A percentile compares a stretch with the other conserved stretches of the same genome.
Evolutionary conservation across 2,888 invertebrate genomes (phyloP).

Genomic region (Stenurella melanura): DNA sequence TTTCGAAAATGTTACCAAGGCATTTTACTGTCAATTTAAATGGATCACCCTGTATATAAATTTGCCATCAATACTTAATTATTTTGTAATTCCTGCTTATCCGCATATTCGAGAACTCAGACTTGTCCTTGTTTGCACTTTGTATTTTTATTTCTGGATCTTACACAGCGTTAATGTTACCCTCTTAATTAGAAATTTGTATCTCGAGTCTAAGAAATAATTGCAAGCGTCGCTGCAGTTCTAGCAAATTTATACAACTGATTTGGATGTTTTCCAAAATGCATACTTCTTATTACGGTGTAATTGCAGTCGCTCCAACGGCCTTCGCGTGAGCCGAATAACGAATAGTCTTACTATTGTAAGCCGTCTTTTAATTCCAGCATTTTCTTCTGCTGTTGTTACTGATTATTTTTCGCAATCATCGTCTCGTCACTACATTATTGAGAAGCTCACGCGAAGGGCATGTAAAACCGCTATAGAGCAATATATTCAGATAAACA

Average conservation of each 20-base stretch:
- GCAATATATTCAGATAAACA: slow-evolving; percentile 19
- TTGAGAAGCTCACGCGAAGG: slow-evolving; percentile 35
- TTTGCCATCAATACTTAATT: too few relatives aligned
- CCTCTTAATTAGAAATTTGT: background rate
- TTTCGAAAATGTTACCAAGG: too few relatives aligned
- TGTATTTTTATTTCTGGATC: background rate
- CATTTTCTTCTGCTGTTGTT: slow-evolving; percentile 27
- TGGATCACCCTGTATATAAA: too few relatives aligned
- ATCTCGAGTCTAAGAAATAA: background rate
- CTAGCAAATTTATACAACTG: slow-evolving; percentile 50
- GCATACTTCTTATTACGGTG: slow-evolving; percentile 51
- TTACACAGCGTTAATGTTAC: background rate
- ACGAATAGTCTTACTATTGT: slow-evolving; percentile 48
- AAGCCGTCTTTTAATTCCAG: slow-evolving; percentile 47
- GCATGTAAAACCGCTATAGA: slow-evolving; percentile 29
- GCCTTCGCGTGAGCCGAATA: slow-evolving; percentile 57
- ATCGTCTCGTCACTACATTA: slow-evolving; percentile 21
- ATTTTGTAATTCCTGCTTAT: too few relatives aligned
- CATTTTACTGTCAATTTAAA: too few relatives aligned
- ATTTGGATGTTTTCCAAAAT: slow-evolving; percentile 58
- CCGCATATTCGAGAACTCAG: background rate
- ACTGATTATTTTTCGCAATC: slow-evolving; percentile 13
- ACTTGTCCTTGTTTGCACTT: background rate
- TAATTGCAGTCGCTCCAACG: slow-evolving; percentile 56
- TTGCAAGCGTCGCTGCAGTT: slow-evolving; percentile 19